Base-by-base conservation (phyloP, 1,140 invertebrate species). In the Pachypsylla venusta region DNA sequence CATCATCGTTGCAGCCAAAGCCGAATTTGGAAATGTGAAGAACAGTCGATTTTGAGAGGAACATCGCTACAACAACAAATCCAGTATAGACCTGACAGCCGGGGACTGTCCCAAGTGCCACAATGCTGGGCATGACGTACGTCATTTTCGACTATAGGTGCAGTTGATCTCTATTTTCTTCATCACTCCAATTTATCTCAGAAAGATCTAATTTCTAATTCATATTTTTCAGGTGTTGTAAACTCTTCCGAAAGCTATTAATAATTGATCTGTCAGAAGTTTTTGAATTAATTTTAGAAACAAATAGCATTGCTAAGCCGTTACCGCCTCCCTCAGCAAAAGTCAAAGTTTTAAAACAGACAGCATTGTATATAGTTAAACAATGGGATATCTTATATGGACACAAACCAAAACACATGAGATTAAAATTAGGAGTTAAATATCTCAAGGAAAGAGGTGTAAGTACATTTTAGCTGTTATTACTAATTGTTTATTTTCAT, bases 301-400 rank as follows among this genome's bases (percentile, higher is more conserved):
- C 73, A 60, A 72, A 69, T n/a, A 70, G 77, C 62, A 63, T 66
- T 42, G 67, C 73, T 2, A 60, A 69, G 7, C 70, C 70, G 13
- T 65, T 81, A 19, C 79, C 79, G 5, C 73, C 72, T 30, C 79
- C 79, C 7, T 68, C 70, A 62, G 35, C 63, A 48, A 71, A 66
- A 26, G 76, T 77, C 1, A 66, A 70, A 53, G 67, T 67, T 26
- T 64, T 81, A 53, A 77, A 75, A 65, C 60, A 68, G 22, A 66
- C 67, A 57, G 67, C 74, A 7, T 63, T 77, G 13, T 67, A 70
- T 63, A 68, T 69, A 7, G 67, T 81, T 14, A 70, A 78, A 58
- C 64, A 70, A 26, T 81, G 79, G 79, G 62, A 74, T 58, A 63
- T 70, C 1, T 70, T 72, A 30, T 81, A 70, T 72, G 73, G 74